Evolutionary conservation across 2,888 invertebrate genomes (phyloP).

Genomic region (Caradrina kadenii): DNA sequence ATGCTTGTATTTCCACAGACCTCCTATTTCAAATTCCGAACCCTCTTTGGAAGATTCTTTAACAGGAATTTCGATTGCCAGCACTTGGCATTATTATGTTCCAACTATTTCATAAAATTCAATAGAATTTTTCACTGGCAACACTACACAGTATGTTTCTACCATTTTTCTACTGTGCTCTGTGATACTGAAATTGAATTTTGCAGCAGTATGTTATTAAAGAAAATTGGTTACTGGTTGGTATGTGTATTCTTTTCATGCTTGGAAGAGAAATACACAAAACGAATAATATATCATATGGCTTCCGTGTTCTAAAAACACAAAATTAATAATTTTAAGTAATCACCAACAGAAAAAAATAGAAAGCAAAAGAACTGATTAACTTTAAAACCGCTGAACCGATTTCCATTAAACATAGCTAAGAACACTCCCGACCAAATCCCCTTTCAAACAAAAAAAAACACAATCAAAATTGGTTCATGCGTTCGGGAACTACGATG

Average conservation of each 20-base stretch:
- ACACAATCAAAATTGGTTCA: too few species aligned
- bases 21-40: slow-evolving; percentile 65
- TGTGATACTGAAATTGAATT: slow-evolving; percentile 43
- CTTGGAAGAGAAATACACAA: slow-evolving; percentile 4
- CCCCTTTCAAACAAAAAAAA: too few species aligned
- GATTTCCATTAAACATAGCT: too few species aligned
- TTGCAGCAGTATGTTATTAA: slow-evolving; percentile 25
- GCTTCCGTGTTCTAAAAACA: too few species aligned
- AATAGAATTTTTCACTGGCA: slow-evolving; percentile 33
- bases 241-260: slow-evolving; percentile 8
- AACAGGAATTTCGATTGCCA: slow-evolving; percentile 57
- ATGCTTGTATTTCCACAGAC: slow-evolving; percentile 55
- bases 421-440: too few species aligned
- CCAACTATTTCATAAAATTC: slow-evolving; percentile 54
- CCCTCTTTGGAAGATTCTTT: slow-evolving; percentile 69
- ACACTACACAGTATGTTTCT: slow-evolving; percentile 16
- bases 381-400: too few species aligned
- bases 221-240: slow-evolving; percentile 2
- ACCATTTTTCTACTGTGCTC: not conserved
- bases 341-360: too few species aligned
- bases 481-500: too few species aligned
- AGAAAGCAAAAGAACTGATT: too few species aligned
- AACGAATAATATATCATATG: too few species aligned
- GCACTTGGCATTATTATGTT: slow-evolving; percentile 53
- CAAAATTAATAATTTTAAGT: too few species aligned